Base-by-base conservation (phyloP, 2,797 vertebrate genomes). In the Tolypeutes matacus region DNA sequence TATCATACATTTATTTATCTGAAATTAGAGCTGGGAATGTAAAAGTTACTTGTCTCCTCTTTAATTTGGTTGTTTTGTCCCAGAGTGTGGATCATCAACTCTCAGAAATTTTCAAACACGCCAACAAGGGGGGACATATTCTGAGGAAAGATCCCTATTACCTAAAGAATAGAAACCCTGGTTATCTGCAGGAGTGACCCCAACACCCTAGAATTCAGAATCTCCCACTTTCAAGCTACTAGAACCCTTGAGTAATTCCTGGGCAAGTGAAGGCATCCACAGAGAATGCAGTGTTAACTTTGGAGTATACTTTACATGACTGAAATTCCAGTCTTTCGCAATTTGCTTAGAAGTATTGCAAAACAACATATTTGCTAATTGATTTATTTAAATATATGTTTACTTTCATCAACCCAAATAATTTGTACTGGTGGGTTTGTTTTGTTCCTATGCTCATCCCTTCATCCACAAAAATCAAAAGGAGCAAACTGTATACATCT, bases 321-420 rank as follows among this genome's bases (percentile, higher is more conserved):
- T 90, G 36, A 88, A 92, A 94, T 34, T 73, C 76, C 11, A 93
- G 60, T n/a, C 42, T 62, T 80, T 94, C 46, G 65, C 42, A 86
- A 77, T 34, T 56, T 90, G 53, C 34, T 85, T 70, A 39, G 65
- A 75, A 86, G 82, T 73, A 87, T 11, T 82, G 5, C 42, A 86
- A 88, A 25, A 64, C 0, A 56, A 39, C 86, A 49, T 31, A 89
- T 89, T 91, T 96, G 31, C 12, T 94, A 86, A 77, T 7, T 78
- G 10, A 80, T 64, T 92, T 93, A 46, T 34, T 80, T 60, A 39
- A 86, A 89, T 69, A 39, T 87, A 73, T 69, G 20, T 60, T 94
- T 92, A 87, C 21, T 86, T 87, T 46, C 46, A 89, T 65, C 49
- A 92, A 77, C 36, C n/a, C 85, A 93, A 94, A 70, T 89, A 75